These are phyloP conservation scores for Ophioderma brevispina DNA, from an alignment of 35 echinoderm and acorn worm genomes.

Conservation along the genomic window DNA sequence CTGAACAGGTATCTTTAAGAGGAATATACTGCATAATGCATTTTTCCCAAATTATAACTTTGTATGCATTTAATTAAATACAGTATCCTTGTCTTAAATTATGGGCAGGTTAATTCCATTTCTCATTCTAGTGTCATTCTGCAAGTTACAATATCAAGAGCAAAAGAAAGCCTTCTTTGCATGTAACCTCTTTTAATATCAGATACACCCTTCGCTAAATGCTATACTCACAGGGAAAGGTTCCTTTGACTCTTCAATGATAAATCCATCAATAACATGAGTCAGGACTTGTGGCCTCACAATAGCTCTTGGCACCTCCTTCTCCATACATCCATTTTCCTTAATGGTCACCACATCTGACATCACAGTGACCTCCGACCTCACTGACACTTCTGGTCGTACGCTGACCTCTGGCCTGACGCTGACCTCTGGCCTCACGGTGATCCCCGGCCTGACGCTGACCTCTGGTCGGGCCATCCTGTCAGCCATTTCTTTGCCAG, in stretches of 20 bases:
- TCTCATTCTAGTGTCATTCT: no score
- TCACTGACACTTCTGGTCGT: neutral
- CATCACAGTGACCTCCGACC: slow-evolving; percentile 1
- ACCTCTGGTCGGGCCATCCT: no score
- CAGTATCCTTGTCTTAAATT: no score
- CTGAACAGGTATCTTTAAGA: no score
- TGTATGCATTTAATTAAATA: no score
- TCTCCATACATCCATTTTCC: slow-evolving; percentile 39
- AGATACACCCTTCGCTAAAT: no score
- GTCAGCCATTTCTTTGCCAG: neutral
- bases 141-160: no score
- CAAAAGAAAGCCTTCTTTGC: no score
- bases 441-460: neutral
- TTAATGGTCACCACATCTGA: slow-evolving; percentile 34
- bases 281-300: slow-evolving; percentile 95
- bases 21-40: no score
- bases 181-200: no score
- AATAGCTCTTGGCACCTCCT: slow-evolving; percentile 78
- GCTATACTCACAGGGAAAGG: slow-evolving; percentile 86
- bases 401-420: neutral
- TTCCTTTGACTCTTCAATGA: slow-evolving; percentile 97
- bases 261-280: slow-evolving; percentile 96
- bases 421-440: neutral
- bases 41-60: no score
- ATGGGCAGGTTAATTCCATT: no score